phyloP scores from a whole-genome alignment of 2,888 invertebrate species.

The Drosophila setosimentum region DNA sequence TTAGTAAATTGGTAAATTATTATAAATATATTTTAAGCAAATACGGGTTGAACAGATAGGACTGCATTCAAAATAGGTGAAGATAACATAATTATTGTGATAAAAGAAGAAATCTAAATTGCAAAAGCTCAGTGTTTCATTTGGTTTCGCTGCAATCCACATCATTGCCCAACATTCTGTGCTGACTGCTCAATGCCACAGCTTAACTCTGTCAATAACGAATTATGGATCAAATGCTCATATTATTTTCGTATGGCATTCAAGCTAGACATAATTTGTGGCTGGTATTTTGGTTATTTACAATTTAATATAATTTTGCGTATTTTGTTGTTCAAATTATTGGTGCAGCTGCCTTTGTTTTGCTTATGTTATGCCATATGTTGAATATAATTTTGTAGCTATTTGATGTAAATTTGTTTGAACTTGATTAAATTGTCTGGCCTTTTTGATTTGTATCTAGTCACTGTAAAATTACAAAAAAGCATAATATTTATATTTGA shows the following conservation, averaged over 20 bases:
- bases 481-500: neutral
- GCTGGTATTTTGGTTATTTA: slow-evolving; percentile 39
- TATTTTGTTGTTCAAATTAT: slow-evolving; percentile 11
- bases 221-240: slow-evolving; percentile 34
- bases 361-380: neutral
- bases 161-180: neutral
- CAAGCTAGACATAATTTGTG: slow-evolving; percentile 21
- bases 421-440: neutral
- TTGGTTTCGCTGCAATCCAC: neutral
- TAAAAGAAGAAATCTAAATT: neutral
- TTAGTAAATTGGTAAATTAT: neutral
- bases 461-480: neutral
- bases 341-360: neutral
- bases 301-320: slow-evolving; percentile 50
- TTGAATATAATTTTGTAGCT: neutral
- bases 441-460: neutral
- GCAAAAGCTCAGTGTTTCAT: neutral
- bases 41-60: neutral
- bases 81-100: neutral
- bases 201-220: slow-evolving; percentile 39
- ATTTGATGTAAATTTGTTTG: neutral
- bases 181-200: neutral
- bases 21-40: neutral
- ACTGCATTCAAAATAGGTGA: neutral
- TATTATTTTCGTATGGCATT: slow-evolving; percentile 17